These are phyloP conservation scores for Novumbra hubbsi DNA, from an alignment of 2,797 vertebrate species.

Conservation along the genomic window DNA sequence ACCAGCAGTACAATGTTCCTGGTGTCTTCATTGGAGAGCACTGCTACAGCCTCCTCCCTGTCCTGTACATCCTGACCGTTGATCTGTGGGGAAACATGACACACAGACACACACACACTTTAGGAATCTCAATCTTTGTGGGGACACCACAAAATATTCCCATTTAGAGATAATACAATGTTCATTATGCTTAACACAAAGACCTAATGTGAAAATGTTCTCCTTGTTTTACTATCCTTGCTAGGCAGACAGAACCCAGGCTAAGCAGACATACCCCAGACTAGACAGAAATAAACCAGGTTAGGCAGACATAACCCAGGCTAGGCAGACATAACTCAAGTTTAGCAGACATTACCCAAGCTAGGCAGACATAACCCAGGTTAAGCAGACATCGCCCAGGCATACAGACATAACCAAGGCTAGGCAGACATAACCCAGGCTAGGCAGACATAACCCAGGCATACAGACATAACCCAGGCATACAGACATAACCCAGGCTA, in stretches of 20 bases:
- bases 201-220: too few species aligned
- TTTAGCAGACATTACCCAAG: not conserved
- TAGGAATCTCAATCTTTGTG: not conserved
- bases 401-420: too few species aligned
- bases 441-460: not conserved
- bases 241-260: not conserved
- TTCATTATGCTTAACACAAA: too few species aligned
- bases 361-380: too few species aligned
- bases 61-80: slow-evolving; percentile 94
- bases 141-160: not conserved
- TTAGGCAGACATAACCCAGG: too few species aligned
- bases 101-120: not conserved
- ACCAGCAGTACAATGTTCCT: slow-evolving; percentile 88
- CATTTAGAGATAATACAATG: too few species aligned
- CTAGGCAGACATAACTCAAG: not conserved
- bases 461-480: too few species aligned
- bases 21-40: slow-evolving; percentile 86
- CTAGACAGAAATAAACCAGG: too few species aligned
- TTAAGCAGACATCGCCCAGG: too few species aligned
- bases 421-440: not conserved
- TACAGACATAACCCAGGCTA: too few species aligned
- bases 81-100: slow-evolving; percentile 79
- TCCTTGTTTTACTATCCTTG: too few species aligned
- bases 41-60: slow-evolving; percentile 87
- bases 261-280: not conserved